phyloP scores from a whole-genome alignment of 37 sponge, comb jelly and placozoan species.

The Lycopodina hypogea region DNA sequence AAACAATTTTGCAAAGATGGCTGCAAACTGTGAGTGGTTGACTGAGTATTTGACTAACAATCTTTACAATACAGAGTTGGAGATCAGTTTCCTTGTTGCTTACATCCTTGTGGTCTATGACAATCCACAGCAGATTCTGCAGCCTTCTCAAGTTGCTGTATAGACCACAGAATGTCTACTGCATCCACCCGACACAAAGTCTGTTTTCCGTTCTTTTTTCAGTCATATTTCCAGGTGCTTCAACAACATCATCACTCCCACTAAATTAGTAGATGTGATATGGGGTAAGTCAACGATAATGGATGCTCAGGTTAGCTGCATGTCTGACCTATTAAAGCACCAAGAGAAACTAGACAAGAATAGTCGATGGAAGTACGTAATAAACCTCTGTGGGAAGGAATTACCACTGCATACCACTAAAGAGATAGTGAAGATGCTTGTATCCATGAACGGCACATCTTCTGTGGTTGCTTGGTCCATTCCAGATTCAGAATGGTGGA shows the following conservation, averaged over 20 bases:
- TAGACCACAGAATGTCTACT: slow-evolving; percentile 41
- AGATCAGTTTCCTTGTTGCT: slow-evolving; percentile 19
- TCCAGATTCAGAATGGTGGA: neutral
- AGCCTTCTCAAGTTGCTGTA: slow-evolving; percentile 31
- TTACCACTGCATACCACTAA: slow-evolving; percentile 52
- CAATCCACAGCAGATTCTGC: slow-evolving; percentile 20
- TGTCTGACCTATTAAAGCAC: slow-evolving; percentile 7
- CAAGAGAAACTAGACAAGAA: neutral
- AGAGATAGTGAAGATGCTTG: slow-evolving; percentile 44
- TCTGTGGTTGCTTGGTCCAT: neutral
- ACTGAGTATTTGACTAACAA: slow-evolving; percentile 13
- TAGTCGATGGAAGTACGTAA: slow-evolving; percentile 45
- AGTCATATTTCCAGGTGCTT: slow-evolving; percentile 18
- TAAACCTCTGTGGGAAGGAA: slow-evolving; percentile 59
- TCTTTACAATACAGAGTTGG: slow-evolving; percentile 24
- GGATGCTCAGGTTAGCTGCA: slow-evolving; percentile 40
- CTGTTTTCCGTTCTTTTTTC: slow-evolving; percentile 1
- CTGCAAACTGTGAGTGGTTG: slow-evolving; percentile 7
- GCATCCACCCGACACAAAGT: slow-evolving; percentile 38
- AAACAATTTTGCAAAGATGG: neutral
- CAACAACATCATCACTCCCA: slow-evolving; percentile 19
- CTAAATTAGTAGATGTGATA: slow-evolving; percentile 8
- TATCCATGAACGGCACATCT: slow-evolving; percentile 21
- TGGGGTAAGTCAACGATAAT: slow-evolving; percentile 21
- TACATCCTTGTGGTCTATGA: slow-evolving; percentile 18